A percentile compares a stretch with the other conserved stretches of the same genome.
Conservation (phyloP, 1,140 invertebrate genomes). For the Anoplophora glabripennis region DNA sequence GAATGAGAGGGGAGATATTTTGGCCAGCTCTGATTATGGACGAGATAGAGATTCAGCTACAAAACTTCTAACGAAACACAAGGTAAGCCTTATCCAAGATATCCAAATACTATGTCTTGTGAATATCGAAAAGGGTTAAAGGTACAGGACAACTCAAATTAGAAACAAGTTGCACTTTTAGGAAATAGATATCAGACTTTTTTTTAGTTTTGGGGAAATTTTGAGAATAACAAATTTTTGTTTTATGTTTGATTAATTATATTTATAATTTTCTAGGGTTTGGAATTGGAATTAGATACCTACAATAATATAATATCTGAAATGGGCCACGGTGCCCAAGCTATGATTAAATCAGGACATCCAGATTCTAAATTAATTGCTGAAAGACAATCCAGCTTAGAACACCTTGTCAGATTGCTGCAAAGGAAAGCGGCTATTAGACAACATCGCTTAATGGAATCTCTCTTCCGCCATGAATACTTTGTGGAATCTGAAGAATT, state of each 20-base stretch:
- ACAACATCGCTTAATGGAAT: conserved; percentile 84
- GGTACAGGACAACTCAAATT: too few relatives aligned
- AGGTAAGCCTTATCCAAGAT: conserved; percentile 57
- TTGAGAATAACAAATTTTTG: neutral
- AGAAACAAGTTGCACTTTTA: too few relatives aligned
- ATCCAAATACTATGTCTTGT: too few relatives aligned
- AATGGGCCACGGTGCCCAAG: conserved; percentile 82
- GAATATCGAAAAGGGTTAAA: too few relatives aligned
- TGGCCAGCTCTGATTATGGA: conserved; percentile 80
- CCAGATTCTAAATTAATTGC: conserved; percentile 78
- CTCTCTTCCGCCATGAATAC: conserved; percentile 90
- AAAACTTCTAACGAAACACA: conserved; percentile 89
- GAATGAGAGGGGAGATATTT: conserved; percentile 77
- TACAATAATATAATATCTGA: conserved; percentile 89
- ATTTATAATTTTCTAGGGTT: conserved; percentile 61
- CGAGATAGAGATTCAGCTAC: conserved; percentile 85
- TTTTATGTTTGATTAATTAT: too few relatives aligned
- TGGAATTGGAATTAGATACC: conserved; percentile 90
- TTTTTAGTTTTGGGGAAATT: too few relatives aligned
- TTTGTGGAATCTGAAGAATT: conserved; percentile 87
- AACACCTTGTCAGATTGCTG: conserved; percentile 76
- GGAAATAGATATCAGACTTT: too few relatives aligned
- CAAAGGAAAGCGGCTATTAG: conserved; percentile 77
- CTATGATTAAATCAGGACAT: conserved; percentile 73
- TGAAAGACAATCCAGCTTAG: conserved; percentile 73